Evolutionary conservation across 2,797 vertebrate species (phyloP).

Genomic region (Phaenicophaeus curvirostris): DNA sequence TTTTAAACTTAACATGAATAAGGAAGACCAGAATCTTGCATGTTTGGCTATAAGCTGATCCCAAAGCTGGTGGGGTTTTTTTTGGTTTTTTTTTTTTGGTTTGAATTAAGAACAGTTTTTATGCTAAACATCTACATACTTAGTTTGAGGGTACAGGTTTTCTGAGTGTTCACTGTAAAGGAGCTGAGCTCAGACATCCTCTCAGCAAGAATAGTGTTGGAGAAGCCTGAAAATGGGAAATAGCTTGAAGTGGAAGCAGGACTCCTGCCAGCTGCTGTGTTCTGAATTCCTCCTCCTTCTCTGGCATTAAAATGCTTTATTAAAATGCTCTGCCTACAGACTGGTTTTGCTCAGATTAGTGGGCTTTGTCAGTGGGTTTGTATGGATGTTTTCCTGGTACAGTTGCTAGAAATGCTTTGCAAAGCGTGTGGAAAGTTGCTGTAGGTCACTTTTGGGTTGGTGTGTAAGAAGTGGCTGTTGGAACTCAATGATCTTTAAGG

Average conservation of each 20-base stretch:
- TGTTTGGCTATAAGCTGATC: background rate
- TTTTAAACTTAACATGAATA: background rate
- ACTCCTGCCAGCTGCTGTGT: background rate
- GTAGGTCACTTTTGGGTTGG: background rate
- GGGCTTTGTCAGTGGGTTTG: background rate
- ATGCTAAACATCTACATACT: background rate
- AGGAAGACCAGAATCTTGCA: background rate
- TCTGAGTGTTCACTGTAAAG: background rate
- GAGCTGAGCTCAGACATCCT: background rate
- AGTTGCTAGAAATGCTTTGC: background rate
- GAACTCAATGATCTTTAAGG: no score
- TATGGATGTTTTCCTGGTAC: background rate
- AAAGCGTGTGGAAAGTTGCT: background rate
- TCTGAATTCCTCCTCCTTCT: background rate
- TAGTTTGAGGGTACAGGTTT: background rate
- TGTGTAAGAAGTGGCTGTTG: background rate
- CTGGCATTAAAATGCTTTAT: background rate
- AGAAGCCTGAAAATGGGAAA: slow-evolving; percentile 12
- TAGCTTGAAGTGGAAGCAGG: background rate
- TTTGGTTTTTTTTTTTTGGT: background rate
- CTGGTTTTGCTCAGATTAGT: background rate
- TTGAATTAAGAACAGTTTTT: background rate
- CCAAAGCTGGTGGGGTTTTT: background rate
- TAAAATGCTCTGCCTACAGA: background rate
- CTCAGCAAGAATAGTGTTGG: background rate